Evolutionary conservation across 2,113 vertebrate genomes (phyloP).

Genomic region (Cyanistes caeruleus): DNA sequence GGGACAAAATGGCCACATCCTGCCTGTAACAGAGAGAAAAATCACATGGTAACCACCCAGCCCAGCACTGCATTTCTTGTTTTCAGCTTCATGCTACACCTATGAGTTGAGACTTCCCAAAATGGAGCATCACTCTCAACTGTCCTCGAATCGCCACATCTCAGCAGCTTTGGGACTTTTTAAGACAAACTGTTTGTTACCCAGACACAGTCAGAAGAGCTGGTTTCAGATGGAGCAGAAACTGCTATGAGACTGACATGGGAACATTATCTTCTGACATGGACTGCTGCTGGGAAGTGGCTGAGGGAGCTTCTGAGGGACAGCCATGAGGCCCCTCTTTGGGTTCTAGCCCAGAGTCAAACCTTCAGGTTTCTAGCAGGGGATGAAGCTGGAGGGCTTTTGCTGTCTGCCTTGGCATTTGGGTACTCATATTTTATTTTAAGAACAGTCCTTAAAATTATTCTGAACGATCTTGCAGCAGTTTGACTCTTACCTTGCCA

Average conservation of each 20-base stretch:
- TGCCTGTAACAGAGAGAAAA: neutral
- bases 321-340: neutral
- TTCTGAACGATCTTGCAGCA: neutral
- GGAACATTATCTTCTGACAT: neutral
- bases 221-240: neutral
- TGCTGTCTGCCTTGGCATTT: neutral
- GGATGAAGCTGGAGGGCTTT: neutral
- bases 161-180: neutral
- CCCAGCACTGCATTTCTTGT: neutral
- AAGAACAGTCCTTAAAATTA: neutral
- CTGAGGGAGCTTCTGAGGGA: neutral
- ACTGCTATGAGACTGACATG: neutral
- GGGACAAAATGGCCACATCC: rapidly evolving
- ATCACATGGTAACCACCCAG: neutral
- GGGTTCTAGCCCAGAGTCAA: neutral
- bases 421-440: neutral
- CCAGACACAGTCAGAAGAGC: neutral
- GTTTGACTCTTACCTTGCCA: neutral
- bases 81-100: neutral
- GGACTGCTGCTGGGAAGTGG: neutral
- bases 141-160: neutral
- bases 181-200: neutral
- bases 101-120: neutral
- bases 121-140: neutral
- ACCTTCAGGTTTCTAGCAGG: neutral